phyloP scores from a whole-genome alignment of 2,797 vertebrate species.

The Hyperoplus lanceolatus region DNA sequence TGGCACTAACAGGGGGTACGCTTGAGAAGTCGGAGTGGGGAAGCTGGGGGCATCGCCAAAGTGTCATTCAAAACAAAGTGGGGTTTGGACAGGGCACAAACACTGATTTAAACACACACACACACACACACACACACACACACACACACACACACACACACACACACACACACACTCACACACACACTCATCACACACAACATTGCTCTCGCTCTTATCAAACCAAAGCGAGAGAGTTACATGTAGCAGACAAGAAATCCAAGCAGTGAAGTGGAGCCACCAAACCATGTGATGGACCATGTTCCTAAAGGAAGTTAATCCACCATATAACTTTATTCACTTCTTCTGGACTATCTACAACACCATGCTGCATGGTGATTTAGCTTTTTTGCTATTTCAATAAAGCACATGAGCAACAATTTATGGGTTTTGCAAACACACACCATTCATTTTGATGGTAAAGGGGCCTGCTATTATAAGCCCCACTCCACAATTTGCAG shows the following conservation, averaged over 20 bases:
- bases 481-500: neutral
- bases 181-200: slow-evolving; percentile 28
- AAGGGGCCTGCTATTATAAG: neutral
- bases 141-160: slow-evolving; percentile 74
- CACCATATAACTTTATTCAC: slow-evolving; percentile 22
- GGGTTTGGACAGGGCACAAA: slow-evolving; percentile 85
- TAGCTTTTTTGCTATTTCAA: slow-evolving; percentile 19
- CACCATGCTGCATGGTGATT: neutral
- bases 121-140: slow-evolving; percentile 67
- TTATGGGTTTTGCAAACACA: slow-evolving; percentile 14
- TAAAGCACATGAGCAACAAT: slow-evolving; percentile 16
- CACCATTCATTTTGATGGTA: neutral
- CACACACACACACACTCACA: slow-evolving; percentile 70
- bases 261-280: slow-evolving; percentile 41
- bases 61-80: slow-evolving; percentile 89
- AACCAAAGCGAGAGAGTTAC: slow-evolving; percentile 59
- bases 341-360: slow-evolving; percentile 10
- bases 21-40: slow-evolving; percentile 85
- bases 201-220: slow-evolving; percentile 52
- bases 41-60: slow-evolving; percentile 83
- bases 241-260: slow-evolving; percentile 44
- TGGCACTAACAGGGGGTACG: slow-evolving; percentile 77
- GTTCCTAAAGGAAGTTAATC: slow-evolving; percentile 27
- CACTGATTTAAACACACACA: slow-evolving; percentile 73
- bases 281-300: slow-evolving; percentile 34